These are phyloP conservation scores for Mus spicilegus DNA, from an alignment of 2,113 vertebrate species.

Conservation along the genomic window DNA sequence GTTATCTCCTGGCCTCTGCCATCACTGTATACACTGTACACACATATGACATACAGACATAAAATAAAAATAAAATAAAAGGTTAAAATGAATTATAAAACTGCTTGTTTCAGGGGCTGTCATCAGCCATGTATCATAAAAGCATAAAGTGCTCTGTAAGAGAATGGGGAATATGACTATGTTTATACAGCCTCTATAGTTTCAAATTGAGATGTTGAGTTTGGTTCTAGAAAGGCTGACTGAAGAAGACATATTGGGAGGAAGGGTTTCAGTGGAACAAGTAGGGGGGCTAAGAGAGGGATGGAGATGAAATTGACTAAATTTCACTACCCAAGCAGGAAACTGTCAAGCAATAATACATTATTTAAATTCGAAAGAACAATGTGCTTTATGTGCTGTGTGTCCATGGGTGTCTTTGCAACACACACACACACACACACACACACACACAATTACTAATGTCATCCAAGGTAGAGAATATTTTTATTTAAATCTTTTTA, in stretches of 20 bases:
- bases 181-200: neutral
- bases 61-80: neutral
- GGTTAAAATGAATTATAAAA: neutral
- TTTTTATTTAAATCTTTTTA: neutral
- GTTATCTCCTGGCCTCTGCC: neutral
- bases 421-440: neutral
- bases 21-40: neutral
- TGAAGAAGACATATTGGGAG: neutral
- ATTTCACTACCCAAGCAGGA: neutral
- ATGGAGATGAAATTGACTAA: neutral
- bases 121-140: neutral
- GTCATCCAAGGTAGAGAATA: neutral
- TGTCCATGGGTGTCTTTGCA: neutral
- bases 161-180: neutral
- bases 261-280: neutral
- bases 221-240: neutral
- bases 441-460: neutral
- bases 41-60: neutral
- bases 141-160: neutral
- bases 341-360: neutral
- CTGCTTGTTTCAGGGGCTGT: neutral
- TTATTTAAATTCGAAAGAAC: neutral
- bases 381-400: neutral
- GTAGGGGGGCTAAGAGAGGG: neutral
- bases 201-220: neutral